Evolutionary conservation across 2,113 vertebrate genomes (phyloP).

Genomic region (Anser cygnoides): DNA sequence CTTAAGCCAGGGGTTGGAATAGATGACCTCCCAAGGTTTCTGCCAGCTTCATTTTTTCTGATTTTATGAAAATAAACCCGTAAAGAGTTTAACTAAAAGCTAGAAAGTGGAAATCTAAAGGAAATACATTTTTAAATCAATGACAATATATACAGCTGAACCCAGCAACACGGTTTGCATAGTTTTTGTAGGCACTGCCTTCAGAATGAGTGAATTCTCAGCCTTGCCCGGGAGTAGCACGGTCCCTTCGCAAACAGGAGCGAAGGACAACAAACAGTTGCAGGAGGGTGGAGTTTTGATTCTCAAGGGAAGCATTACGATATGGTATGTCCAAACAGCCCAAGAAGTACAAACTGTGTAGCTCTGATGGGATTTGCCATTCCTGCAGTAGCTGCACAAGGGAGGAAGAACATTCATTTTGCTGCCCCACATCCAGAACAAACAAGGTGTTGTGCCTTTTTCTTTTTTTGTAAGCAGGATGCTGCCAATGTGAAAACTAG

Average conservation of each 20-base stretch:
- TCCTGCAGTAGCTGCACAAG: not conserved
- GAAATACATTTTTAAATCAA: not conserved
- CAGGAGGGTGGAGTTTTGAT: not conserved
- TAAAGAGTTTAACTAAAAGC: not conserved
- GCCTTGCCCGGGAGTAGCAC: not conserved
- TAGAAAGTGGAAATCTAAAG: not conserved
- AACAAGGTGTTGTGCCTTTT: not conserved
- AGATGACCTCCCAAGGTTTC: not conserved
- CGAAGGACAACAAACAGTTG: not conserved
- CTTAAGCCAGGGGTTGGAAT: not conserved
- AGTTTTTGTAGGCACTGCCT: not conserved
- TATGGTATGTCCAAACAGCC: not conserved
- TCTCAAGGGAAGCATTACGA: not conserved
- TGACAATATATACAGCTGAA: not conserved
- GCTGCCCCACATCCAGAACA: constrained; percentile 11
- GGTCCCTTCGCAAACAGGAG: not conserved
- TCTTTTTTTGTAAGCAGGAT: constrained; percentile 40
- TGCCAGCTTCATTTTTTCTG: not conserved
- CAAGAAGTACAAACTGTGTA: not conserved
- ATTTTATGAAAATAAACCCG: not conserved
- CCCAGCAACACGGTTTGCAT: not conserved
- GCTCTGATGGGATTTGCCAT: not conserved
- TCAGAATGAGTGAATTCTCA: not conserved
- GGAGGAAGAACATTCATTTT: not conserved
- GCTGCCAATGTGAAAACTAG: constrained; percentile 15